phyloP scores from a whole-genome alignment of 2,797 vertebrate species.

The Protosalanx chinensis region DNA sequence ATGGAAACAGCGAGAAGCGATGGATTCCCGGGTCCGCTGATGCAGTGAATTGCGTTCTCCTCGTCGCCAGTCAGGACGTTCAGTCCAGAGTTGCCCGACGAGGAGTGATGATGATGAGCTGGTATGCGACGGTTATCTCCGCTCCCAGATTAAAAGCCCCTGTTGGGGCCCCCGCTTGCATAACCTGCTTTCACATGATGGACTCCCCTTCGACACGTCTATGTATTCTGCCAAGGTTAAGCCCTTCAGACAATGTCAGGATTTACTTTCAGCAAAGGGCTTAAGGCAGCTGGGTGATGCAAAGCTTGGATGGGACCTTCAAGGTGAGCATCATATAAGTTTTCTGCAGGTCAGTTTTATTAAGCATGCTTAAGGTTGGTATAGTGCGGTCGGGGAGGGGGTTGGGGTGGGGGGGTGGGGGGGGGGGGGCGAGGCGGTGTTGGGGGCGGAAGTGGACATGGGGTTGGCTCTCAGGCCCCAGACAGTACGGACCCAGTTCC shows the following conservation, averaged over 20 bases:
- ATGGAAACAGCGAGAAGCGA: too few relatives aligned
- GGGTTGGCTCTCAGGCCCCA: background rate
- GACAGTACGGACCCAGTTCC: background rate
- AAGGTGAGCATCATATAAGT: too few relatives aligned
- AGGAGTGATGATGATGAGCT: too few relatives aligned
- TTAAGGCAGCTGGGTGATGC: conserved; percentile 10
- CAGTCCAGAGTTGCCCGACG: too few relatives aligned
- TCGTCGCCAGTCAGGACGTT: too few relatives aligned
- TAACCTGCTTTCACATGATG: conserved; percentile 16
- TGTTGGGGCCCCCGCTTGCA: background rate
- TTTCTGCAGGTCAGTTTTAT: background rate
- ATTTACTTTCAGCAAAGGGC: conserved; percentile 36
- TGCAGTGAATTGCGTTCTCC: too few relatives aligned
- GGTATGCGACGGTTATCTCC: background rate
- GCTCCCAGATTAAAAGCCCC: background rate
- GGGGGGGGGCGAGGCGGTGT: too few relatives aligned
- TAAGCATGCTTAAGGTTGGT: background rate
- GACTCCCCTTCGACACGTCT: conserved; percentile 18
- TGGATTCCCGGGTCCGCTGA: too few relatives aligned
- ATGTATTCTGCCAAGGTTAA: conserved; percentile 25
- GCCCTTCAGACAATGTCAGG: conserved; percentile 23
- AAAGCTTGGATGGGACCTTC: background rate
- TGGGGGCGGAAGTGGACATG: too few relatives aligned
- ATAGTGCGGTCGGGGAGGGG: background rate
- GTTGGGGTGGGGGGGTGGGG: background rate